Evolutionary conservation across 2,888 invertebrate genomes (phyloP), one percentile per base, ranked within the genome.

Genomic region (Drosophila quasianomalipes): DNA sequence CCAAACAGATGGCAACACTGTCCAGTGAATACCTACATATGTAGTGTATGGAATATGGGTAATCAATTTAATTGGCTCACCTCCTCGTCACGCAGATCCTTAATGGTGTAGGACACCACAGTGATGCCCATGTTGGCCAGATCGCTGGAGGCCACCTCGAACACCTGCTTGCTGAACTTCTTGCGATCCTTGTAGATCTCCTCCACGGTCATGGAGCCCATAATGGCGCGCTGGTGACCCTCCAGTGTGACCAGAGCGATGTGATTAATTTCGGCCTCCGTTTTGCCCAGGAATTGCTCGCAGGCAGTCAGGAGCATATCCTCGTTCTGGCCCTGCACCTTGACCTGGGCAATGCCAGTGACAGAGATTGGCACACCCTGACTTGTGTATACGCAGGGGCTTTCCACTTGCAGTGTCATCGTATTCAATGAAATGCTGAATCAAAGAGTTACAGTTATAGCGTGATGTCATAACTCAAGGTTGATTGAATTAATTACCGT

Each of bases 351-450:
- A 88, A 99, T 98, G 78, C 99, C 99, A 39, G 98, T 99, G 41
- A 99, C 99, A 31, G 98, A 98, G 93, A 99, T 98, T 28, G 99
- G 98, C 33, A 99, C 99, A 65, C 99, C 99, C 94, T 98, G 98
- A 91, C 97, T 97, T 52, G 99, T 99, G 93, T 99, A 99, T 9
- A 99, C 99, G 63, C 97, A 98, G 12, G 98, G 98, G 88, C 98
- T 98, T 93, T 98, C 98, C 65, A 99, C 98, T 94, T 98, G 97
- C 63, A 99, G 95, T 3, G 99, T 99, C 98, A 99, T 99, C 1
- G 99, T 99, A 94, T 99, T 99, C 85, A 99, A 94, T 9, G 98
- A 98, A 92, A 99, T 98, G 93, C 98, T 97, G 91, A 52, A 39
- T 16, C 22, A 39, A 33, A 51, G 0, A 30, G 22, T 64, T 53